Conservation (phyloP, 2,113 vertebrate species). For the Proterorhinus semilunaris region DNA sequence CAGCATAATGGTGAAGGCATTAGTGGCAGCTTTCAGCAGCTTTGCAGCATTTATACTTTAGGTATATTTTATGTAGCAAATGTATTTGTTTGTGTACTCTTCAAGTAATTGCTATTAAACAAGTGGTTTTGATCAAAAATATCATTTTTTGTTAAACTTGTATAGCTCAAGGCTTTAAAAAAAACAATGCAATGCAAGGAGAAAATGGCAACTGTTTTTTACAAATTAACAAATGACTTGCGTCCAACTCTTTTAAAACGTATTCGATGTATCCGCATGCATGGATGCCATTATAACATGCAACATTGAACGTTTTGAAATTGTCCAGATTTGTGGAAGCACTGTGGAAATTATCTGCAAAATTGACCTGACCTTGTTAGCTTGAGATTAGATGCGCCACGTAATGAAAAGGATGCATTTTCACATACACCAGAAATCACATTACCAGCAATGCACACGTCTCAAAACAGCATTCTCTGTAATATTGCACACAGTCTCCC, state of each 20-base stretch:
- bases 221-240: no score
- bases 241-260: no score
- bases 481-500: conserved; percentile 29
- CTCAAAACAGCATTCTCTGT: conserved; percentile 7
- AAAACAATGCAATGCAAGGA: no score
- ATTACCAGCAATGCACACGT: not conserved
- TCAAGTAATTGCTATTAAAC: no score
- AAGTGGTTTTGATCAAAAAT: no score
- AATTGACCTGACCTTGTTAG: not conserved
- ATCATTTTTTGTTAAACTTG: no score
- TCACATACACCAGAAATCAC: not conserved
- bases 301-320: not conserved
- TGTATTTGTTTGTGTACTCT: no score
- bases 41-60: conserved; percentile 3
- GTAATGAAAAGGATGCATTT: not conserved
- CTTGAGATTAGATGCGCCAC: not conserved
- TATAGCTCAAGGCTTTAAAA: no score
- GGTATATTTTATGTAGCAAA: no score
- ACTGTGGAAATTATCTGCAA: conserved; percentile 1
- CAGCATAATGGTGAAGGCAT: conserved; percentile 31
- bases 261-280: no score
- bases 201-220: no score
- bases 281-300: no score
- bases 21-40: conserved; percentile 25
- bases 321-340: conserved; percentile 2